These are phyloP conservation scores for Amphiprion ocellaris DNA, from an alignment of 2,113 vertebrate genomes.

Conservation along the genomic window DNA sequence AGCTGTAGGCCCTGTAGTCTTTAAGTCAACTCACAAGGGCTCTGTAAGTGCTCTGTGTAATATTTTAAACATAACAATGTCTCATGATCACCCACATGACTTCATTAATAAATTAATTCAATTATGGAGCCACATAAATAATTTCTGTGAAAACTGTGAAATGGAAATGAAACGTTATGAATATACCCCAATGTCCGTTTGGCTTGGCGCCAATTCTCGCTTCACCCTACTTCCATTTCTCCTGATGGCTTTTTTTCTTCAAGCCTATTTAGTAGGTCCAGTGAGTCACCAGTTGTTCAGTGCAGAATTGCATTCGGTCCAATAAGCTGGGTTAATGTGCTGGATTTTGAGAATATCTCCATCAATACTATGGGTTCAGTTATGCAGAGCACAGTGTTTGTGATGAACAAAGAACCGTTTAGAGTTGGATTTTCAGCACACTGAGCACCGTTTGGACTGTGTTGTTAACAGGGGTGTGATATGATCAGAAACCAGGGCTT, in stretches of 20 bases:
- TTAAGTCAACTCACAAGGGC: constrained; percentile 32
- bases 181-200: constrained; percentile 14
- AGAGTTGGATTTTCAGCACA: constrained; percentile 32
- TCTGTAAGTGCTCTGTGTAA: constrained; percentile 18
- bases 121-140: constrained; percentile 22
- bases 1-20: constrained; percentile 37
- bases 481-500: constrained; percentile 26
- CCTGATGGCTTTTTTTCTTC: constrained; percentile 33
- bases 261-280: constrained; percentile 28
- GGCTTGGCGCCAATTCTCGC: constrained; percentile 10
- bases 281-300: constrained; percentile 26
- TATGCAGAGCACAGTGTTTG: constrained; percentile 23
- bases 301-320: constrained; percentile 27
- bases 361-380: constrained; percentile 14
- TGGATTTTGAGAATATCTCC: constrained; percentile 5
- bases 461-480: constrained; percentile 24
- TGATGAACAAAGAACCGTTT: constrained; percentile 43
- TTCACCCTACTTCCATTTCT: constrained; percentile 21
- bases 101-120: constrained; percentile 25
- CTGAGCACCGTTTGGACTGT: constrained; percentile 34
- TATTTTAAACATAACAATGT: constrained; percentile 47
- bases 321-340: constrained; percentile 12
- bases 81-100: constrained; percentile 6
- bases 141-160: constrained; percentile 25
- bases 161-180: constrained; percentile 24